Conservation (phyloP, 2,113 vertebrate genomes). For the Sakesphorus luctuosus region DNA sequence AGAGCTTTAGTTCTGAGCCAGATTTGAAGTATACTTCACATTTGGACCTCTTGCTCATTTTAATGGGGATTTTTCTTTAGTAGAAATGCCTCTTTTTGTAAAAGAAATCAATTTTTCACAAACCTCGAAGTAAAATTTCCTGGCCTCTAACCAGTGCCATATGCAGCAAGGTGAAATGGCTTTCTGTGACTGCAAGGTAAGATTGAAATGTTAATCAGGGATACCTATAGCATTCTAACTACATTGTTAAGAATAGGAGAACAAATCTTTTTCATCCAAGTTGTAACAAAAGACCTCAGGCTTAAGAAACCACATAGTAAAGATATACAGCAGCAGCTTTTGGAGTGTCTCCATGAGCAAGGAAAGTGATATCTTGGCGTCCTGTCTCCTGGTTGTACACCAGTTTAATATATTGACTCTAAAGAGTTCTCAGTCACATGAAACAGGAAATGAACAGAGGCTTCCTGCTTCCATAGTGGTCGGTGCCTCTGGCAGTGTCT, state of each 20-base stretch:
- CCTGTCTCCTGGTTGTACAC: not conserved
- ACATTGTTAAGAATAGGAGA: not conserved
- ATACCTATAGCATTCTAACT: not conserved
- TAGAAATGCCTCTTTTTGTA: not conserved
- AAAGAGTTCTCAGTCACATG: accelerated
- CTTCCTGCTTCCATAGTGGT: accelerated
- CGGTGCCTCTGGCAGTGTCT: not conserved
- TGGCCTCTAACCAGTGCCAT: not conserved
- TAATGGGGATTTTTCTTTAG: constrained; percentile 10
- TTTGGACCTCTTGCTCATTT: constrained; percentile 1
- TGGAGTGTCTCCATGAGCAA: not conserved
- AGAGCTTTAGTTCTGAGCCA: not conserved
- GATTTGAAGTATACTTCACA: not conserved
- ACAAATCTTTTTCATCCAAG: not conserved
- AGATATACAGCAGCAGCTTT: not conserved
- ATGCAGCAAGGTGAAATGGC: not conserved
- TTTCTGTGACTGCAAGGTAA: not conserved
- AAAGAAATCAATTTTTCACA: not conserved
- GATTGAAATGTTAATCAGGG: not conserved
- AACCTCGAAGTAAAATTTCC: not conserved
- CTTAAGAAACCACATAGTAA: not conserved
- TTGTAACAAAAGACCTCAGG: not conserved
- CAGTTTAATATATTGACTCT: not conserved
- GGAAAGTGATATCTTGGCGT: not conserved
- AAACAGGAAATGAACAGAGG: accelerated